Conservation (phyloP, 2,888 invertebrate genomes). For the Drosophila setosimentum region DNA sequence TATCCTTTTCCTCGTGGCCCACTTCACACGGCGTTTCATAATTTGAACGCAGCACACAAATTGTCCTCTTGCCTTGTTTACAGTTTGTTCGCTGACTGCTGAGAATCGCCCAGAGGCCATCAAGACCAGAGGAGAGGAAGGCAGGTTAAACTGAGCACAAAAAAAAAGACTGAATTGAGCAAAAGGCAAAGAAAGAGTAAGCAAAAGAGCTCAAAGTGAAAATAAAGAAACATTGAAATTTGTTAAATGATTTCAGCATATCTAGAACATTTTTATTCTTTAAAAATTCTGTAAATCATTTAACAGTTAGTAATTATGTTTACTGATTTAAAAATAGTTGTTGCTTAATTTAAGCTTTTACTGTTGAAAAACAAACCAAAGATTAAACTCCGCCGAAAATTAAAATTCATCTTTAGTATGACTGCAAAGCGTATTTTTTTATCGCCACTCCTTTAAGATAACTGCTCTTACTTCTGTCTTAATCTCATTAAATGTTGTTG, state of each 20-base stretch:
- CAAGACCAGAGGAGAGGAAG: neutral
- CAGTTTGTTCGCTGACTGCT: slow-evolving; percentile 41
- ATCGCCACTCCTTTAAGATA: neutral
- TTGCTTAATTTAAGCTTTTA: neutral
- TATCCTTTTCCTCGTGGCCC: slow-evolving; percentile 54
- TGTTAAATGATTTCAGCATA: slow-evolving; percentile 9
- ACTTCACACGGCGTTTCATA: slow-evolving; percentile 63
- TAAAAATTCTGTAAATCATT: neutral
- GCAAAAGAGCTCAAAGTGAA: neutral
- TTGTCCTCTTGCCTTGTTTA: slow-evolving; percentile 63
- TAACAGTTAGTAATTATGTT: neutral
- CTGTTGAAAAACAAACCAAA: neutral
- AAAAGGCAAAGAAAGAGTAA: slow-evolving; percentile 12
- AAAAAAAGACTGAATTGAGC: slow-evolving; percentile 13
- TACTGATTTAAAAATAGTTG: neutral
- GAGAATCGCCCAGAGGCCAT: slow-evolving; percentile 8
- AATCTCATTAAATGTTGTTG: slow-evolving; percentile 8
- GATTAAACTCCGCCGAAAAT: neutral
- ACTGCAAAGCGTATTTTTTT: neutral
- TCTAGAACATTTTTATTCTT: neutral
- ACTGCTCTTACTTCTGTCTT: neutral
- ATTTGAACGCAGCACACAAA: slow-evolving; percentile 64
- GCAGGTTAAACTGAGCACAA: slow-evolving; percentile 3
- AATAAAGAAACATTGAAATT: slow-evolving; percentile 9
- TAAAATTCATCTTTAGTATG: neutral